Base-by-base conservation (phyloP, 1,140 invertebrate genomes). In the Telenomus remus region DNA sequence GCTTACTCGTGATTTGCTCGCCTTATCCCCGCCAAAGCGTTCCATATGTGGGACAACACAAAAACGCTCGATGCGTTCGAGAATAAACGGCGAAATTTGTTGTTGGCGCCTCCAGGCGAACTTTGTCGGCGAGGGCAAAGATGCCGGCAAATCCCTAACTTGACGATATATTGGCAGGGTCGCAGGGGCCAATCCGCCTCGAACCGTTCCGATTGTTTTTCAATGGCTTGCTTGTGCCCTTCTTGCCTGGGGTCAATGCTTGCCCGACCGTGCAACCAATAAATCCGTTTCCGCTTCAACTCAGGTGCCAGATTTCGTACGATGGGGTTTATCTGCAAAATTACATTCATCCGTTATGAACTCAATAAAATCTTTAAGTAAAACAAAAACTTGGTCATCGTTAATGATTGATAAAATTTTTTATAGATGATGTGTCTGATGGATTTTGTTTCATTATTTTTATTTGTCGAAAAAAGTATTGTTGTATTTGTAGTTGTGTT, bases 1-100 rank as follows among this genome's bases (percentile, higher is more conserved):
- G 72, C 82, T 82, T 80, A 82, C 70, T 72, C 76, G 68, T 81
- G 79, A 81, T 81, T 82, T 81, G 78, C 78, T 81, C 78, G 74
- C 76, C 77, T 82, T 81, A 80, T 79, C 79, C 77, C 71, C 78
- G 79, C 55, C 69, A 61, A 68, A 71, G 56, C 46, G 66, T 75
- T 79, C 68, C 78, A 74, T 74, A 78, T 78, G 76, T 78, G 69
- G 76, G 76, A 78, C 19, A 27, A 27, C 75, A 65, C 51, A 76
- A 42, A 61, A 44, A 47, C 42, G 46, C 14, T 53, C 48, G 53
- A 54, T 50, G 59, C 54, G 27, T 54, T 51, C 19, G 49, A 33
- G 46, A 43, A 49, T 42, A 53, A 53, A 14, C 59, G 39, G 13
- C 55, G 71, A 64, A n/a, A 64, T 68, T 55, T 51, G 66, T 50